These are phyloP conservation scores for Rhopalosiphum padi DNA, from an alignment of 1,140 invertebrate species.

Conservation along the genomic window DNA sequence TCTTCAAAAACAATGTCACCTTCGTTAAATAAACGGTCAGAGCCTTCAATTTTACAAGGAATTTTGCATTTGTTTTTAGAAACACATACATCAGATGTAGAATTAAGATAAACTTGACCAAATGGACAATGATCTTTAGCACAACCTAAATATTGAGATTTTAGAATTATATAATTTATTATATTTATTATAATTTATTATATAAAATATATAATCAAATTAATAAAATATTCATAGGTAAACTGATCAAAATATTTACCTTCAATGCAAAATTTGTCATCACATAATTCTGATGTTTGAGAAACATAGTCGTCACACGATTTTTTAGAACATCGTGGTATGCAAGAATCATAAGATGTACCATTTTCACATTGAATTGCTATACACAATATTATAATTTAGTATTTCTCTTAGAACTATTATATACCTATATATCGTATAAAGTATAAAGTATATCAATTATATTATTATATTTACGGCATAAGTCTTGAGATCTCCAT, in stretches of 20 bases:
- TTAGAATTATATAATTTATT: background rate
- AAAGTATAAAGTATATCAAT: background rate
- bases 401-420: background rate
- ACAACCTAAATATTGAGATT: slow-evolving; percentile 67
- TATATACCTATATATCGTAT: too few species aligned
- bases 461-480: slow-evolving; percentile 71
- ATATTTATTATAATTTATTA: too few species aligned
- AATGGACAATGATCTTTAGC: slow-evolving; percentile 74
- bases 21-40: slow-evolving; percentile 75
- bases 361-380: slow-evolving; percentile 57
- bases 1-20: slow-evolving; percentile 79
- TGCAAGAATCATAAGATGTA: slow-evolving; percentile 45
- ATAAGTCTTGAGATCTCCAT: slow-evolving; percentile 82
- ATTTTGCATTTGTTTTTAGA: slow-evolving; percentile 70
- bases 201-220: background rate
- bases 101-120: slow-evolving; percentile 75
- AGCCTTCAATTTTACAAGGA: slow-evolving; percentile 69
- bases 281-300: background rate
- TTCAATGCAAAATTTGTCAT: slow-evolving; percentile 54
- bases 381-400: slow-evolving; percentile 6
- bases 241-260: slow-evolving; percentile 26
- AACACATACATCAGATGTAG: slow-evolving; percentile 74
- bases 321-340: slow-evolving; percentile 38
- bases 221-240: background rate
- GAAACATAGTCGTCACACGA: slow-evolving; percentile 41